Base-by-base conservation (phyloP, 2,888 invertebrate genomes). In the Philhelius pedissequus region DNA sequence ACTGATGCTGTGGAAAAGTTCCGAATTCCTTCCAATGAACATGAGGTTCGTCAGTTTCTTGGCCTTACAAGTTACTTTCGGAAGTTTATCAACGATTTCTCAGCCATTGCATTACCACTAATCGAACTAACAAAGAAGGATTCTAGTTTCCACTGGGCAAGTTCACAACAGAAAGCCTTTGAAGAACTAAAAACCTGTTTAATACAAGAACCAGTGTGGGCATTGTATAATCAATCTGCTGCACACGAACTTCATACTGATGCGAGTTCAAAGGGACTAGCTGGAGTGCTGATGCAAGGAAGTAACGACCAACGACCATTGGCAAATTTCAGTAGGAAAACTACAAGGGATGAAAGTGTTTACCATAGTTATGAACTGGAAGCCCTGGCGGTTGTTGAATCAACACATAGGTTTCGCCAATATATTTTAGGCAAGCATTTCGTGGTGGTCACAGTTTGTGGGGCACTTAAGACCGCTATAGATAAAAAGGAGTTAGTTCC, bases 401-500 rank as follows among this genome's bases (percentile, higher is more conserved):
- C 48, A 9, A 11, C 56, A 6, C 13, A 30, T 15, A 52, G 71
- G 13, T 86, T 87, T 40, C 64, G 81, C 9, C 80, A 86, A 9
- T 87, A 86, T 68, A 40, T 87, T 3, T 43, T 82, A 13, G 86
- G 86, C 7, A 86, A 76, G 27, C 13, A 38, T 32, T 62, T 86
- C 7, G 52, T 2, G 8, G 56, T 86, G 3, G 18, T 66, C 9
- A 69, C 50, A n/a, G 50, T 52, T 15, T 66, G 80, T 2, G 81
- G 80, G 9, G 86, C 77, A 30, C 40, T 78, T 0, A 76, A 52
- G 60, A 58, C 58, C 7, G 52, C 80, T 1, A 76, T 80, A 69
- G 13, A 64, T 11, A 81, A 79, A 38, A 38, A 58, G 1, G 74
- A 86, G 20, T 38, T 81, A 2, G 38, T 86, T 6, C 82, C 83